phyloP scores from a whole-genome alignment of 2,797 vertebrate species.

The Echeneis naucrates region DNA sequence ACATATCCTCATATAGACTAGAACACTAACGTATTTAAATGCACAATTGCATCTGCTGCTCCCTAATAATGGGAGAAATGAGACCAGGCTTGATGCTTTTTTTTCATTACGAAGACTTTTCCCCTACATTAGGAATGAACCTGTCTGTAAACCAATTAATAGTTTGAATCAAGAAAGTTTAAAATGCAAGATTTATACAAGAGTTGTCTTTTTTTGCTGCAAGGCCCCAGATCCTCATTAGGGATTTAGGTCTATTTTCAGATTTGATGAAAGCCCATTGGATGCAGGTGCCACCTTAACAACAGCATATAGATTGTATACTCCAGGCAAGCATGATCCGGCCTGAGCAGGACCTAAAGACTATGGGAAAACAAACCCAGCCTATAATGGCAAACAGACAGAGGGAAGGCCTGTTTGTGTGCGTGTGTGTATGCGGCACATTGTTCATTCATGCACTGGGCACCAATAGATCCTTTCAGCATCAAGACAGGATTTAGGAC shows the following conservation, averaged over 20 bases:
- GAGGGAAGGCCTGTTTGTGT: constrained; percentile 30
- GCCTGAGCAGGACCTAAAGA: constrained; percentile 69
- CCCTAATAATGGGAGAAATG: constrained; percentile 7
- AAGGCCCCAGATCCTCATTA: constrained; percentile 74
- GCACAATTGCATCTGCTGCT: not conserved
- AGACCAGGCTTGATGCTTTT: not conserved
- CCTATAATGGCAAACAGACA: constrained; percentile 67
- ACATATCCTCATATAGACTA: not conserved
- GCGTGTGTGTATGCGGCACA: constrained; percentile 10
- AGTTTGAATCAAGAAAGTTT: constrained; percentile 58
- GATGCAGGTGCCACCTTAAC: constrained; percentile 80
- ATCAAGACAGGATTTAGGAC: constrained; percentile 38
- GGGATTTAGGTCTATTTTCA: constrained; percentile 63
- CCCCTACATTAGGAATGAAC: not conserved
- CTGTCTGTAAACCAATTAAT: constrained; percentile 42
- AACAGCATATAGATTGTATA: constrained; percentile 63
- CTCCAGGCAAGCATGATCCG: constrained; percentile 63
- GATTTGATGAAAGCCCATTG: constrained; percentile 59
- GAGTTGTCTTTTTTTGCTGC: constrained; percentile 65
- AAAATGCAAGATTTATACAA: constrained; percentile 72
- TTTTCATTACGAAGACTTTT: constrained; percentile 8
- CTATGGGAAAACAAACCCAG: constrained; percentile 63
- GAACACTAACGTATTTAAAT: constrained; percentile 9
- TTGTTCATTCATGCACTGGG: constrained; percentile 57
- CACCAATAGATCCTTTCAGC: constrained; percentile 49